These are phyloP conservation scores for Pagetopsis macropterus DNA, from an alignment of 2,797 vertebrate genomes.

Conservation along the genomic window DNA sequence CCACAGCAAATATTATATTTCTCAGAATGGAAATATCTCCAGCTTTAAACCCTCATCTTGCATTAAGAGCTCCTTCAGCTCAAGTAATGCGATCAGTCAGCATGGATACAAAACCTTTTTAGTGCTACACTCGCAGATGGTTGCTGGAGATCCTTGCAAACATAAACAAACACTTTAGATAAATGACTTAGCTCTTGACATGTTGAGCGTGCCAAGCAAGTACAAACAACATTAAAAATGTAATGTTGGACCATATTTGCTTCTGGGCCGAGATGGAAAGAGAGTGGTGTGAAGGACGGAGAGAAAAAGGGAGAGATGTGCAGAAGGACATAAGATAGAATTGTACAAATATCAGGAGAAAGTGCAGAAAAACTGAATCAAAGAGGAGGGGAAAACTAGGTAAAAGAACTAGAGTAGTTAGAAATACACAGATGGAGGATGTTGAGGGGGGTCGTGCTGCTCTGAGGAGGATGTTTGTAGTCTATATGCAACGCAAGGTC, in stretches of 20 bases:
- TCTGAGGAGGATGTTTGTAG: conserved; percentile 31
- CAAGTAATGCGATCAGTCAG: conserved; percentile 10
- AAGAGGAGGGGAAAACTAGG: background rate
- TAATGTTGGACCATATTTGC: conserved; percentile 71
- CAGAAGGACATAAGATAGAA: conserved; percentile 17
- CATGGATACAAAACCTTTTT: conserved; percentile 20
- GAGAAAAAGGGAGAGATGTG: background rate
- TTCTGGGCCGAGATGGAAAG: conserved; percentile 38
- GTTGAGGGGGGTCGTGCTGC: conserved; percentile 5
- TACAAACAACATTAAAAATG: conserved; percentile 77
- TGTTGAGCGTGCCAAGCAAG: conserved; percentile 67
- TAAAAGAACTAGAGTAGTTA: background rate
- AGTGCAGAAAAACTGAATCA: conserved; percentile 10
- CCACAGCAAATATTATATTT: conserved; percentile 7
- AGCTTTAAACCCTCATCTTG: conserved; percentile 14
- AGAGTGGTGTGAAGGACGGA: conserved; percentile 13
- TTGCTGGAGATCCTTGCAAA: conserved; percentile 53
- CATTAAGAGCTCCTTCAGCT: conserved; percentile 14
- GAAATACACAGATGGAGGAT: conserved; percentile 15
- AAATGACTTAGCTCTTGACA: conserved; percentile 66
- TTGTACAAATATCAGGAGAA: background rate
- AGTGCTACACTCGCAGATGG: conserved; percentile 16
- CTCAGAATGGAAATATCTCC: background rate
- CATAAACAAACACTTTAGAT: conserved; percentile 45
- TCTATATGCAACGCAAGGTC: conserved; percentile 34